Evolutionary conservation across 1,140 invertebrate genomes (phyloP).

Genomic region (Telenomus remus): DNA sequence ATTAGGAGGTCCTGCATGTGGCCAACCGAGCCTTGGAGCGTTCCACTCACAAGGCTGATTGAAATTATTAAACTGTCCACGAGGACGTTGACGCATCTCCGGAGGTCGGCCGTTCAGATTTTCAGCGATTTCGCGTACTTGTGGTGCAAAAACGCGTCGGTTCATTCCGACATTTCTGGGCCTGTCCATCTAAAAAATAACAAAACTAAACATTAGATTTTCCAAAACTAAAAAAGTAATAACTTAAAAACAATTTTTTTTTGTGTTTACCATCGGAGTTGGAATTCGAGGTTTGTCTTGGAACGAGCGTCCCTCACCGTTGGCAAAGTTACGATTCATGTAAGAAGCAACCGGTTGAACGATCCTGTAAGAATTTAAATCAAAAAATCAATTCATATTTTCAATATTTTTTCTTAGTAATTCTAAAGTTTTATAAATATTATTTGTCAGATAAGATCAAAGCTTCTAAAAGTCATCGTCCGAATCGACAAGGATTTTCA

Average conservation of each 20-base stretch:
- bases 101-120: conserved; percentile 52
- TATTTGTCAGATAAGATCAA: conserved; percentile 76
- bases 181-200: conserved; percentile 55
- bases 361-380: conserved; percentile 58
- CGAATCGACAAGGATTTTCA: conserved; percentile 69
- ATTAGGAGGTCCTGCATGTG: conserved; percentile 33
- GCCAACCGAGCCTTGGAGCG: conserved; percentile 47
- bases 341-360: conserved; percentile 65
- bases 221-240: neutral
- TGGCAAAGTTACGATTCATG: conserved; percentile 62
- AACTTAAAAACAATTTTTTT: no score
- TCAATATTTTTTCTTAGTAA: no score
- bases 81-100: conserved; percentile 62
- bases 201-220: neutral
- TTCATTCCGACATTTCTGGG: conserved; percentile 51
- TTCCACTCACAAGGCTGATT: conserved; percentile 63
- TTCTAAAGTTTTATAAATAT: no score
- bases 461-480: conserved; percentile 63
- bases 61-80: conserved; percentile 61
- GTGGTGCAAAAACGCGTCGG: conserved; percentile 61
- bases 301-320: conserved; percentile 64
- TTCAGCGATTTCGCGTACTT: conserved; percentile 60
- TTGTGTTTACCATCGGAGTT: conserved; percentile 69
- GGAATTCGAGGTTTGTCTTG: conserved; percentile 64
- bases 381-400: conserved; percentile 7